These are phyloP conservation scores for Psilopsiagon aymara DNA, from an alignment of 2,113 vertebrate genomes.

Conservation along the genomic window DNA sequence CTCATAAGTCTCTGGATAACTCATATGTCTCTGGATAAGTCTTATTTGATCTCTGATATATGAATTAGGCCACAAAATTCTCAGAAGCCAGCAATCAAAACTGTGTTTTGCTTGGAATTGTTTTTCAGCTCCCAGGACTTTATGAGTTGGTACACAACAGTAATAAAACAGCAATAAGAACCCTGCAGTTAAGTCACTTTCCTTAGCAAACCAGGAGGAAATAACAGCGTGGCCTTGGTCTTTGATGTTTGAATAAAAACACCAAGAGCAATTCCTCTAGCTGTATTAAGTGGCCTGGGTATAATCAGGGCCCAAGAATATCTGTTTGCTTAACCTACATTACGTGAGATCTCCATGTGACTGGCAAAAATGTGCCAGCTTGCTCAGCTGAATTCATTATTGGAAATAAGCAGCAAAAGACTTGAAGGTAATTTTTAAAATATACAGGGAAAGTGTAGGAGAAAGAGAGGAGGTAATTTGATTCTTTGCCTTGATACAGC, in stretches of 20 bases:
- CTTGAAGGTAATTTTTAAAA: conserved; percentile 27
- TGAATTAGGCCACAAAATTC: neutral
- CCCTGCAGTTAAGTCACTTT: conserved; percentile 29
- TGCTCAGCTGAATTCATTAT: conserved; percentile 44
- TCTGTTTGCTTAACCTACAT: conserved; percentile 45
- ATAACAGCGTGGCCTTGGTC: conserved; percentile 15
- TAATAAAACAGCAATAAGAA: neutral
- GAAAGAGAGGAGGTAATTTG: neutral
- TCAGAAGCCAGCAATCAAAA: conserved; percentile 10
- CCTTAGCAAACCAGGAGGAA: conserved; percentile 28
- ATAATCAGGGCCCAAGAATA: neutral
- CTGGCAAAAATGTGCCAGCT: neutral
- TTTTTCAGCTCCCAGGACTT: conserved; percentile 10
- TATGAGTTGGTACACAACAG: neutral
- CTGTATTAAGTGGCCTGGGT: conserved; percentile 14
- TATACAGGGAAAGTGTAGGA: neutral
- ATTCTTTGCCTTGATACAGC: neutral
- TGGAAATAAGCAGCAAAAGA: neutral
- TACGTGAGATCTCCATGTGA: conserved; percentile 39
- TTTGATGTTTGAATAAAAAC: conserved; percentile 54
- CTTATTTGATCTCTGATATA: neutral
- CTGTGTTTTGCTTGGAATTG: neutral
- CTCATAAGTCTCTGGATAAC: neutral
- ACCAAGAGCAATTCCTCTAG: neutral
- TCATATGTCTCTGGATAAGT: neutral